Percentiles rank a stretch among this genome's conserved stretches.
phyloP scores from a whole-genome alignment of 1,140 invertebrate species.

The Dysdera silvatica region DNA sequence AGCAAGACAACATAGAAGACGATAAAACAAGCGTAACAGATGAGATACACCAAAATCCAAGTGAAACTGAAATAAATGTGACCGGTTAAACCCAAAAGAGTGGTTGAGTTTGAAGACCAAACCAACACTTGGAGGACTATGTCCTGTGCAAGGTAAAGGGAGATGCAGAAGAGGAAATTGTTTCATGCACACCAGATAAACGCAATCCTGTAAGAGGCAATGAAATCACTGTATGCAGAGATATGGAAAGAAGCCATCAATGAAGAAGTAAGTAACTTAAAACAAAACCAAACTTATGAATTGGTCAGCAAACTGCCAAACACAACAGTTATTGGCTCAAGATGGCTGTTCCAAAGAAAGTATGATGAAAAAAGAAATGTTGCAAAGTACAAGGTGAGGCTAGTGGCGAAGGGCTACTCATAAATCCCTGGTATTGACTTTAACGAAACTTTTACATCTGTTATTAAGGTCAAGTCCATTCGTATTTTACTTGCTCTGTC shows the following conservation, averaged over 20 bases:
- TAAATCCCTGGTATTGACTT: slow-evolving; percentile 28
- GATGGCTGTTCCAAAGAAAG: slow-evolving; percentile 37
- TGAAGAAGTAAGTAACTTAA: slow-evolving; percentile 38
- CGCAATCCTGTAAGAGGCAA: slow-evolving; percentile 35
- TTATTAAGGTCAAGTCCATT: slow-evolving; percentile 38
- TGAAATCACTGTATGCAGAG: slow-evolving; percentile 32
- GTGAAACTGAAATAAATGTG: too few species aligned
- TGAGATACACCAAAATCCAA: too few species aligned
- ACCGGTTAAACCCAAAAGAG: too few species aligned
- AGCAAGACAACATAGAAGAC: too few species aligned
- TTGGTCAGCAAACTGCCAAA: slow-evolving; percentile 33
- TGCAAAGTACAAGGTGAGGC: slow-evolving; percentile 11
- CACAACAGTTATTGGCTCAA: slow-evolving; percentile 34
- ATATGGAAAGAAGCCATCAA: slow-evolving; percentile 42
- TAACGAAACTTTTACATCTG: slow-evolving; percentile 31
- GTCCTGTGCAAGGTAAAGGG: too few species aligned
- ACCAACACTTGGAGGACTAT: too few species aligned
- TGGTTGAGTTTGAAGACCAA: too few species aligned
- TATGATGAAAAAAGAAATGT: not conserved
- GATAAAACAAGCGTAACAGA: too few species aligned
- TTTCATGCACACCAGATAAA: too few species aligned
- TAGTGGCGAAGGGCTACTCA: slow-evolving; percentile 28
- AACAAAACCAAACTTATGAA: slow-evolving; percentile 41
- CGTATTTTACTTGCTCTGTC: slow-evolving; percentile 34
- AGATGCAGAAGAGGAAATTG: too few species aligned